Evolutionary conservation across 1,140 invertebrate genomes (phyloP), one percentile per base, ranked within the genome.

Genomic region (Samia ricini): DNA sequence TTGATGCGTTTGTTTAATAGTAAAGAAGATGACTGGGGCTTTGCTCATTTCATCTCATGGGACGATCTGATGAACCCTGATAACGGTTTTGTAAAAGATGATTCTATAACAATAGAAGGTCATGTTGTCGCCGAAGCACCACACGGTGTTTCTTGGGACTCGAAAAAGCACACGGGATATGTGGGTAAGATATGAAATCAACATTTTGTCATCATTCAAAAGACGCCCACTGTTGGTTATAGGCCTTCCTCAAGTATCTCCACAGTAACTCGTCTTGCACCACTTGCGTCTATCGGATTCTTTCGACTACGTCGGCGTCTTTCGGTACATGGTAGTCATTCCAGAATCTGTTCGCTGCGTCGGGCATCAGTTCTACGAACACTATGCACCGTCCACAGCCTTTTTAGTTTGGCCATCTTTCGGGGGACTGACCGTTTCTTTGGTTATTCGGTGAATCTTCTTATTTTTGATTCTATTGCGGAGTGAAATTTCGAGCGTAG

Each of bases 1-100:
- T n/a, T n/a, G n/a, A n/a, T n/a, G n/a, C n/a, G n/a, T 15, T 42
- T 15, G 4, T 42, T 42, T 12, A 88, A 94, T 83, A 96, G 94
- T 80, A 99, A 99, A 93, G 98, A 99, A 92, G 98, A 99, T 91
- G 98, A 99, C 89, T 99, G 97, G 98, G 98, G 96, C 60, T 99
- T 98, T 91, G 98, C 95, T 85, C 96, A 98, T 91, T 99, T 99
- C 85, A 96, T 99, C 93, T 92, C 95, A 18, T 98, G 97, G 97
- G 95, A 95, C 85, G 97, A 99, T 77, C 93, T 99, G 20, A 87
- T 98, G 71, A 98, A 99, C 91, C 94, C 96, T 0, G 96, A 98
- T 49, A 98, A 97, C 91, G 98, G 97, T 48, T 99, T 95, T 83
- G 94, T 98, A 33, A 96, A 97, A 91, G 97, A 99, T 91, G 98